Evolutionary conservation across 92 coral and sea anemone species (phyloP), one percentile per base, ranked within the genome.

Genomic region (Scolanthus callimorphus): DNA sequence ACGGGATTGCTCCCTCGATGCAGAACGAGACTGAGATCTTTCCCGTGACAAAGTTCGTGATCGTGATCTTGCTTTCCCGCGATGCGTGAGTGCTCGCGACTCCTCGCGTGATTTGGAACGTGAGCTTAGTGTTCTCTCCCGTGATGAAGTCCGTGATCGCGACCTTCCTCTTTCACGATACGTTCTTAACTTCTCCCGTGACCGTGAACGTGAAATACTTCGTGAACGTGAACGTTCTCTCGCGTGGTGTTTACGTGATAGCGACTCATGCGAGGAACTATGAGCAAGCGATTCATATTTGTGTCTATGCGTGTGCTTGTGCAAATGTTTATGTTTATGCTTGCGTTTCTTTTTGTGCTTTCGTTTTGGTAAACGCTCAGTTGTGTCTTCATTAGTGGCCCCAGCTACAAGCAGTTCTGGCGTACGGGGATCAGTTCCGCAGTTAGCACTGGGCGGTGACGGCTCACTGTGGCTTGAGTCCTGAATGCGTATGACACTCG

Each of bases 301-400:
- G n/a, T n/a, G n/a, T n/a, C 53, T 60, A 22, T 51, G 80, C 47
- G 38, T 63, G 62, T 63, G 62, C 12, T 27, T 74, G 17, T 39
- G 71, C 11, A 26, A 59, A 27, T 67, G 82, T 59, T 72, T 82
- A 48, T 67, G 85, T 44, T 73, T 60, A 51, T 76, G 73, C 17
- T 77, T 73, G 57, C 73, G 84, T 17, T 60, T 65, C 27, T 67
- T 77, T n/a, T n/a, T n/a, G n/a, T n/a, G n/a, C n/a, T n/a, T n/a
- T n/a, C n/a, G n/a, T n/a, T n/a, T n/a, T n/a, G n/a, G n/a, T n/a
- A n/a, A n/a, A n/a, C n/a, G n/a, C 23, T 9, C 11, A 34, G 41
- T 34, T 34, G 8, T 34, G 15, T 34, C 41, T 34, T 34, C 41
- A 6, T 34, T 34, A 34, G 41, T n/a, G n/a, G n/a, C n/a, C n/a